Percentiles rank a stretch among this genome's conserved stretches.
Conservation (phyloP, 2,113 vertebrate species). For the Eudyptes chrysolophus region DNA sequence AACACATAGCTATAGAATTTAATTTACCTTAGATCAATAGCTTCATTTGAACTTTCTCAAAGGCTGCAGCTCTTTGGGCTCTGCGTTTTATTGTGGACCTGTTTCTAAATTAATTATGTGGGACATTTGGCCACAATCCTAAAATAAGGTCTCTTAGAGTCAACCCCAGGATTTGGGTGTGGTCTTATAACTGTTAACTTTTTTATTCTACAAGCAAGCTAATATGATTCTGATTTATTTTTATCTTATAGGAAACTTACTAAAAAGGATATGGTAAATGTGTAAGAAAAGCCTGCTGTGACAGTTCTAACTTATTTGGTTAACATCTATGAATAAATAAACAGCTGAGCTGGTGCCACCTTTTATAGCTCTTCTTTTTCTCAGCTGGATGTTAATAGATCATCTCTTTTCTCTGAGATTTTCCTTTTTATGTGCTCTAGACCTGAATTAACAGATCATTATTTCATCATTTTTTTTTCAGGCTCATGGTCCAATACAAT, state of each 20-base stretch:
- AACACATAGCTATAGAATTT: neutral
- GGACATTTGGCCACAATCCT: neutral
- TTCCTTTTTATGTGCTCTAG: conserved; percentile 56
- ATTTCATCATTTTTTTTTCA: conserved; percentile 21
- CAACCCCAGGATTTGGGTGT: neutral
- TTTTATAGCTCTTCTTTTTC: conserved; percentile 51
- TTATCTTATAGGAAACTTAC: conserved; percentile 12
- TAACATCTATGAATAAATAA: conserved; percentile 67
- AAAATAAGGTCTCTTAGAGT: neutral
- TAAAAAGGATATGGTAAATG: conserved; percentile 45
- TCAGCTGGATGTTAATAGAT: neutral
- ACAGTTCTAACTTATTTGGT: conserved; percentile 65
- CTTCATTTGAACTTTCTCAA: conserved; percentile 18
- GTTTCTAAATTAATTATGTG: neutral
- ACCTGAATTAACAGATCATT: conserved; percentile 68
- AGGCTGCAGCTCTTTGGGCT: neutral
- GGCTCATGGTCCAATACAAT: conserved; percentile 12
- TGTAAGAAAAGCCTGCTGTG: conserved; percentile 38
- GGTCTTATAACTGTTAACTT: neutral
- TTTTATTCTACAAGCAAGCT: conserved; percentile 12
- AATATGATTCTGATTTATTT: conserved; percentile 42
- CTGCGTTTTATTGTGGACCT: neutral
- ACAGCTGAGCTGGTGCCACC: conserved; percentile 31
- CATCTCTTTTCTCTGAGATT: conserved; percentile 53
- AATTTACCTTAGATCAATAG: conserved; percentile 39